Conservation (phyloP, 2,888 invertebrate genomes). For the Macrophya alboannulata region DNA sequence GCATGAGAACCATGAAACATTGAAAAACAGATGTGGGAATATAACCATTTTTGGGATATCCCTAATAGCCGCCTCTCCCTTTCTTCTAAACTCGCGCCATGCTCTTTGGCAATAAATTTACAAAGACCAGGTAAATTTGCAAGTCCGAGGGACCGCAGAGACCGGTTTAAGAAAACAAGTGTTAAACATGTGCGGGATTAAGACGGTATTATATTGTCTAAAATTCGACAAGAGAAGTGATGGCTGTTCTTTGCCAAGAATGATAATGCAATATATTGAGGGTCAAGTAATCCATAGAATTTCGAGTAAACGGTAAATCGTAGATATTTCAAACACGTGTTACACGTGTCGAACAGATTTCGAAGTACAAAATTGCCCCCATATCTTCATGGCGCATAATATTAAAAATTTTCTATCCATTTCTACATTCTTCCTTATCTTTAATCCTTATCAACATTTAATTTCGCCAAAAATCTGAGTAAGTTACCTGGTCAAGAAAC, state of each 20-base stretch:
- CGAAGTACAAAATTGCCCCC: background rate
- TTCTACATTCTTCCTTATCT: too few relatives aligned
- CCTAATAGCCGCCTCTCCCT: conserved; percentile 2
- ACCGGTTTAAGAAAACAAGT: conserved; percentile 39
- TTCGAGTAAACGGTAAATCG: conserved; percentile 29
- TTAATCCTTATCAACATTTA: too few relatives aligned
- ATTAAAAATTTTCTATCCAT: background rate
- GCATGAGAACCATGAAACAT: conserved; percentile 30
- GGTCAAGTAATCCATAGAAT: conserved; percentile 31
- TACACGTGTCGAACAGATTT: background rate
- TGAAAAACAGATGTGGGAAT: conserved; percentile 33
- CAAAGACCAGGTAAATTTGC: conserved; percentile 62
- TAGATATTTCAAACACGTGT: conserved; percentile 48
- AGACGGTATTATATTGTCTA: conserved; percentile 6
- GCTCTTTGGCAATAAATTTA: conserved; percentile 30
- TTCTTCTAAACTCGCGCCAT: background rate
- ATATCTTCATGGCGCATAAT: background rate
- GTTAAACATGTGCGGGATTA: conserved; percentile 50
- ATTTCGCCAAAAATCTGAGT: too few relatives aligned
- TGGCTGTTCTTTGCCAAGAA: background rate
- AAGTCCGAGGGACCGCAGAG: conserved; percentile 27
- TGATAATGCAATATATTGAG: conserved; percentile 21
- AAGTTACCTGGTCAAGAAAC: background rate
- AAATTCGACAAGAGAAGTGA: conserved; percentile 12
- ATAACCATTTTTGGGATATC: conserved; percentile 27